Evolutionary conservation across 2,888 invertebrate genomes (phyloP).

Genomic region (Aphrophora alni): DNA sequence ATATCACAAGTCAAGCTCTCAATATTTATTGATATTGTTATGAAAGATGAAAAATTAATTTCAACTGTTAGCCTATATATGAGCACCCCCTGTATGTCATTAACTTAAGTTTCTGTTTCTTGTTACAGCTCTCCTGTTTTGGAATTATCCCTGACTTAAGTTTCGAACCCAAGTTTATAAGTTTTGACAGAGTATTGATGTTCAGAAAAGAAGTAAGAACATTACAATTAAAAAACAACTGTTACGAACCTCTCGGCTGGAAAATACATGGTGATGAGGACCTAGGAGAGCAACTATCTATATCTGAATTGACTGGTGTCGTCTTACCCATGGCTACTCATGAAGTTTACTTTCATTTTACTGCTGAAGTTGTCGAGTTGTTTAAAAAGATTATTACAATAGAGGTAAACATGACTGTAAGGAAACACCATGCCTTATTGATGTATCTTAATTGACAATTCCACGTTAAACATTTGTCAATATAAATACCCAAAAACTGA

Average conservation of each 20-base stretch:
- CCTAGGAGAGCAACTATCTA: slow-evolving; percentile 18
- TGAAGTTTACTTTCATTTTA: not conserved
- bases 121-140: slow-evolving; percentile 23
- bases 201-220: slow-evolving; percentile 26
- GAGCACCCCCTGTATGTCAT: too few relatives aligned
- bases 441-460: too few relatives aligned
- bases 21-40: too few relatives aligned
- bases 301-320: not conserved
- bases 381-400: not conserved
- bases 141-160: slow-evolving; percentile 27
- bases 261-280: not conserved
- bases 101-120: not conserved
- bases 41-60: too few relatives aligned
- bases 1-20: too few relatives aligned
- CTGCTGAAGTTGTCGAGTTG: not conserved
- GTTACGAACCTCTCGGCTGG: slow-evolving; percentile 32
- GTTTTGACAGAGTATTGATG: slow-evolving; percentile 26
- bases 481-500: too few relatives aligned
- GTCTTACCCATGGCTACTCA: not conserved
- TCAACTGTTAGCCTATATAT: too few relatives aligned
- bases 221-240: slow-evolving; percentile 18
- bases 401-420: slow-evolving; percentile 1
- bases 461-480: too few relatives aligned
- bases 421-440: too few relatives aligned
- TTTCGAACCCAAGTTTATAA: slow-evolving; percentile 25